These are phyloP conservation scores for Panopea generosa DNA, from an alignment of 2,888 invertebrate genomes.

Conservation along the genomic window DNA sequence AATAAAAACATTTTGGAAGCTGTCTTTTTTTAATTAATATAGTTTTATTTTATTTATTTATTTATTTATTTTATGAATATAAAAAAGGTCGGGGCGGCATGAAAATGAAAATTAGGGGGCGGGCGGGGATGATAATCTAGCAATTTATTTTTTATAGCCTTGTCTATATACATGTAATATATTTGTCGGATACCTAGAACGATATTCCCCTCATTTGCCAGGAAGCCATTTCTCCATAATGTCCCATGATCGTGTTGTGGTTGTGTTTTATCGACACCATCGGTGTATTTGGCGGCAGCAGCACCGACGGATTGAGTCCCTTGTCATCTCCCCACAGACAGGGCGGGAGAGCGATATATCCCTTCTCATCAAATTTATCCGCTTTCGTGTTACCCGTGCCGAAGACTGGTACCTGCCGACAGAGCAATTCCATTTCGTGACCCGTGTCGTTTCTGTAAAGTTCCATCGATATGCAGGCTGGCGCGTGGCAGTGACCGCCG, in stretches of 20 bases:
- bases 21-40: too few species aligned
- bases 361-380: constrained; percentile 51
- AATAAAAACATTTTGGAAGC: too few species aligned
- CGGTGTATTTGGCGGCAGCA: constrained; percentile 54
- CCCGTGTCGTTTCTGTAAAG: constrained; percentile 52
- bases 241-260: constrained; percentile 56
- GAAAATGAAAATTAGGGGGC: too few species aligned
- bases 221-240: constrained; percentile 60
- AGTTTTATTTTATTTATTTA: too few species aligned
- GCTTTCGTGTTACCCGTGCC: constrained; percentile 45
- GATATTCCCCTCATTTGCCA: constrained; percentile 58
- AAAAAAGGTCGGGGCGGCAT: too few species aligned
- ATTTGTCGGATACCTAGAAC: too few species aligned
- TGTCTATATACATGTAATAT: too few species aligned
- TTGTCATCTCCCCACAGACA: constrained; percentile 58
- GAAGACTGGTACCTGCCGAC: constrained; percentile 50
- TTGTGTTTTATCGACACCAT: constrained; percentile 54
- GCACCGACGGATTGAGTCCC: constrained; percentile 50
- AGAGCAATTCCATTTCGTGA: constrained; percentile 54
- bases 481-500: constrained; percentile 59
- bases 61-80: too few species aligned
- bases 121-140: too few species aligned
- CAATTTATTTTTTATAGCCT: too few species aligned
- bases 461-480: constrained; percentile 54
- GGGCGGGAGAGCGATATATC: constrained; percentile 53